These are phyloP conservation scores for Parazoanthus atlanticus DNA, from an alignment of 92 coral and sea anemone genomes.

Conservation along the genomic window DNA sequence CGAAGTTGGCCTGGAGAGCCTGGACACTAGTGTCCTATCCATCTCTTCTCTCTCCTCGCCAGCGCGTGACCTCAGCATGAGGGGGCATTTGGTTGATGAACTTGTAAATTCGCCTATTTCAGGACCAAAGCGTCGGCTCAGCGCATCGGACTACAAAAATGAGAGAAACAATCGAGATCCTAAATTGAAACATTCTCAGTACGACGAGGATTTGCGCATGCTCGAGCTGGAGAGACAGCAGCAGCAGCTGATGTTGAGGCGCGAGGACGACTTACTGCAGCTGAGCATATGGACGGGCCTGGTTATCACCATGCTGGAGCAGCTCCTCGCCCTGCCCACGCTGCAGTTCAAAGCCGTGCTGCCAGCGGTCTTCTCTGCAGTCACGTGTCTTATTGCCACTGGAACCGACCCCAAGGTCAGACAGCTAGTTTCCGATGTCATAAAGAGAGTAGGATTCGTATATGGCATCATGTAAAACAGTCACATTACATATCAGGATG, in stretches of 20 bases:
- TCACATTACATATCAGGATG: too few relatives aligned
- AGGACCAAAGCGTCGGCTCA: slow-evolving; percentile 59
- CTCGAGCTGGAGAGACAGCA: slow-evolving; percentile 81
- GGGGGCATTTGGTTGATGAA: slow-evolving; percentile 70
- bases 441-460: slow-evolving; percentile 91
- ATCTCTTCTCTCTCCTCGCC: slow-evolving; percentile 90
- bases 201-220: slow-evolving; percentile 87
- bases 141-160: slow-evolving; percentile 70
- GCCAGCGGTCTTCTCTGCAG: slow-evolving; percentile 99
- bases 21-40: slow-evolving; percentile 79
- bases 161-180: slow-evolving; percentile 65
- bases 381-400: slow-evolving; percentile 89
- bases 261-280: slow-evolving; percentile 91
- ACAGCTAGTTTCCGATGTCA: slow-evolving; percentile 93
- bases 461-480: slow-evolving; percentile 85
- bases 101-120: slow-evolving; percentile 61
- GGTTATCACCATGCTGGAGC: slow-evolving; percentile 91
- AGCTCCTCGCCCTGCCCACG: slow-evolving; percentile 90
- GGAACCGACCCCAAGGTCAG: slow-evolving; percentile 94
- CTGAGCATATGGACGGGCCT: slow-evolving; percentile 93
- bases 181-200: slow-evolving; percentile 63
- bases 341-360: slow-evolving; percentile 98
- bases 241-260: slow-evolving; percentile 66
- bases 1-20: slow-evolving; percentile 62
- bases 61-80: slow-evolving; percentile 68